Evolutionary conservation across 2,888 invertebrate genomes (phyloP), one percentile per base, ranked within the genome.

Genomic region (Xylota sylvarum): DNA sequence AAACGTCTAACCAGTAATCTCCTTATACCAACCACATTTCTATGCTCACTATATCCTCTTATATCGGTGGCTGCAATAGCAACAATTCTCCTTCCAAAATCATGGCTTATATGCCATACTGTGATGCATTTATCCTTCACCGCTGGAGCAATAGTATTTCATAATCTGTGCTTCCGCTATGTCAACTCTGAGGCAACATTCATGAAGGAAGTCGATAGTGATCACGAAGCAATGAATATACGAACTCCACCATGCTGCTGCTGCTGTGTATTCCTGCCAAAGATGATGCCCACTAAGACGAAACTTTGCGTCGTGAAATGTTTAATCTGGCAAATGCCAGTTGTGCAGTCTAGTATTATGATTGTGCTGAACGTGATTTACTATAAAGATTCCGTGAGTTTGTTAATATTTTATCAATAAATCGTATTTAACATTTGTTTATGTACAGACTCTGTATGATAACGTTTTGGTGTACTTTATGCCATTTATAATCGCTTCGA

Each of bases 41-140:
- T 92, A 78, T 91, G 91, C 81, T 90, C 90, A 1, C 58, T 92
- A 19, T 92, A 92, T 88, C 91, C 92, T 27, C 58, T 92, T 5
- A 90, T 92, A 14, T 90, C 92, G 23, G 12, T 90, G 65, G 90
- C 91, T 2, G 92, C 92, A 0, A 37, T 91, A 56, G 87, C 89
- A 1, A 91, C 92, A 32, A 89, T 92, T n/a, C 72, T 92, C 30
- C 82, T 92, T 79, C 92, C 92, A 0, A 90, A 90, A 80, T 88
- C 90, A 48, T 90, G 92, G 91, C 89, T 92, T n/a, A 58, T 90
- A 9, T 92, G 91, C 77, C 90, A 92, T 84, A 92, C 92, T 0
- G 89, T 92, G 9, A 92, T 92, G 91, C 92, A 92, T 87, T 89
- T 90, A 79, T 90, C 90, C 58, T 92, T 92, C 76, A 90, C 91